Conservation (phyloP, 2,113 vertebrate genomes). For the Orthonyx spaldingii region DNA sequence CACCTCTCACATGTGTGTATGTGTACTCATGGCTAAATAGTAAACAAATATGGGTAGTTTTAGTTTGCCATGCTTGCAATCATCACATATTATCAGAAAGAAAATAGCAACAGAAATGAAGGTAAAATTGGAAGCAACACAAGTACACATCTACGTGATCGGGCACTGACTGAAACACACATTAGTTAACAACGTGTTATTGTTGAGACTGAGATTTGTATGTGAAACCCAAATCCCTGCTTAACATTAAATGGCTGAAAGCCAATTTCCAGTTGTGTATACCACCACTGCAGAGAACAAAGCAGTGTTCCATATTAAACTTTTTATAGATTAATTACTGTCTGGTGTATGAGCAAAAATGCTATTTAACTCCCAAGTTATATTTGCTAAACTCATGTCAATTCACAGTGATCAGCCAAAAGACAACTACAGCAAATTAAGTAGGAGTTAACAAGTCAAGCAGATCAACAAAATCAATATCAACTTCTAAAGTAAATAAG, state of each 20-base stretch:
- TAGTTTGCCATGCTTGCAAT: neutral
- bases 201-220: neutral
- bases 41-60: neutral
- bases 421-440: neutral
- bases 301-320: neutral
- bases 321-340: neutral
- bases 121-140: neutral
- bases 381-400: neutral
- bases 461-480: neutral
- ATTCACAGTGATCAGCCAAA: neutral
- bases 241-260: neutral
- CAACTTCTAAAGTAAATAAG: neutral
- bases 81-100: neutral
- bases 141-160: fast-evolving
- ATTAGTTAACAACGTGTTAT: neutral
- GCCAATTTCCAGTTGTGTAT: neutral
- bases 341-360: neutral
- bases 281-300: neutral
- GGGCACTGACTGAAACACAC: neutral
- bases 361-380: neutral
- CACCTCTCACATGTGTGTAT: neutral
- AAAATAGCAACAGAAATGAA: neutral
- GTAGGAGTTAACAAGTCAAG: neutral
- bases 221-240: neutral
- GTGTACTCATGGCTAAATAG: neutral